phyloP scores from a whole-genome alignment of 2,113 vertebrate genomes.

The Rhynchomys soricoides region DNA sequence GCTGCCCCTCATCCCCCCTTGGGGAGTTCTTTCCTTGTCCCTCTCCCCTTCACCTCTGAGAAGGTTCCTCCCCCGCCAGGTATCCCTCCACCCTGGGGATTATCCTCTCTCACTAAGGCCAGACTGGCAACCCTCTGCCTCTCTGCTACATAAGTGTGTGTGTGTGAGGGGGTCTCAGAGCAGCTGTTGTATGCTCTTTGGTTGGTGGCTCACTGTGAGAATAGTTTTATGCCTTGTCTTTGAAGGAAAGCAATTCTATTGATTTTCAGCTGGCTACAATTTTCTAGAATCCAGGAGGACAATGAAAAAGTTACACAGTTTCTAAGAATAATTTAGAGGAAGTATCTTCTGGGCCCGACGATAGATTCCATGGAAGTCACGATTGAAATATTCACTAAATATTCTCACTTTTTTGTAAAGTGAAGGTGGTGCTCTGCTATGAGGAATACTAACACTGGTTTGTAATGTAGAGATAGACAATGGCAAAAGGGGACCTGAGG shows the following conservation, averaged over 20 bases:
- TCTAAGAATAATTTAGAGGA: constrained; percentile 46
- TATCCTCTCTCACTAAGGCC: too few relatives aligned
- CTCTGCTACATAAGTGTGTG: too few relatives aligned
- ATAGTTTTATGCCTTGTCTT: constrained; percentile 46
- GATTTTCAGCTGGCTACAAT: constrained; percentile 34
- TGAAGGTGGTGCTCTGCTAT: constrained; percentile 7
- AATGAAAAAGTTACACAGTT: constrained; percentile 31
- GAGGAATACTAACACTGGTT: constrained; percentile 32
- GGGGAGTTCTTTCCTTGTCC: too few relatives aligned
- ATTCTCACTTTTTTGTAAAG: constrained; percentile 33
- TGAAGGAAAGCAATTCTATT: constrained; percentile 39
- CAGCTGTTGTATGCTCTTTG: too few relatives aligned
- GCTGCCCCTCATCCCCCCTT: too few relatives aligned
- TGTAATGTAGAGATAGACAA: constrained; percentile 1
- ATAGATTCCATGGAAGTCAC: constrained; percentile 27
- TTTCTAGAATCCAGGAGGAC: constrained; percentile 45
- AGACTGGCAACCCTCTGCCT: too few relatives aligned
- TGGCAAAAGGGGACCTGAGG: constrained; percentile 24
- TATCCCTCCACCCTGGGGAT: too few relatives aligned
- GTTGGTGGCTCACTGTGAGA: not conserved
- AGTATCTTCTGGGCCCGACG: constrained; percentile 43
- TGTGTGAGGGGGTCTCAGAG: too few relatives aligned
- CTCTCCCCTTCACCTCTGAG: too few relatives aligned
- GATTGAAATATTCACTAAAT: not conserved
- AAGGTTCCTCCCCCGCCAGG: too few relatives aligned